Evolutionary conservation across 1,140 invertebrate genomes (phyloP).

Genomic region (Hylaeus anthracinus): DNA sequence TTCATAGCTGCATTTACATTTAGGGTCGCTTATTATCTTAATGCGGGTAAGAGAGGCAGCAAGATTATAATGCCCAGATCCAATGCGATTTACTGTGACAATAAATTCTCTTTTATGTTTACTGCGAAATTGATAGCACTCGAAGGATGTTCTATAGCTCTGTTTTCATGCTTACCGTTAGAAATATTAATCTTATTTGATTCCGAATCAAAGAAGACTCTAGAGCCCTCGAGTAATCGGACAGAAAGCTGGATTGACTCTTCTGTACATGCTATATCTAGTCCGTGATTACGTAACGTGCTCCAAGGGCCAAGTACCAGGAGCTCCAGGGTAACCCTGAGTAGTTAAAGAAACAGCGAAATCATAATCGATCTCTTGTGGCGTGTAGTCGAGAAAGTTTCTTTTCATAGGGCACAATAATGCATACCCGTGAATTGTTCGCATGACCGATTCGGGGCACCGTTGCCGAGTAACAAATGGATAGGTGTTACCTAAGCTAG

Average conservation of each 20-base stretch:
- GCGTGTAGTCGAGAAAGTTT: neutral
- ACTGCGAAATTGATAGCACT: no score
- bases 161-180: neutral
- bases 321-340: no score
- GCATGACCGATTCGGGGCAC: conserved; percentile 45
- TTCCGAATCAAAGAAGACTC: neutral
- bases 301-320: neutral
- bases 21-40: no score
- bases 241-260: neutral
- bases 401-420: conserved; percentile 5
- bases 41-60: no score
- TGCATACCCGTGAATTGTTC: conserved; percentile 42
- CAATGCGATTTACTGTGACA: no score
- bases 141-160: no score
- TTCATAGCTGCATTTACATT: no score
- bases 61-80: no score
- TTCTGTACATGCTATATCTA: neutral
- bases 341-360: neutral
- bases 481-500: conserved; percentile 70
- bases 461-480: conserved; percentile 56
- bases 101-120: no score
- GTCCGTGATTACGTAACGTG: neutral
- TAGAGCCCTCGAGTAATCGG: neutral
- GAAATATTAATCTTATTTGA: neutral
- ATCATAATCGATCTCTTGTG: neutral